Percentiles rank a stretch among this genome's conserved stretches.
Evolutionary conservation across 2,113 vertebrate species (phyloP).

Genomic region (Cricetomys ansorgei): DNA sequence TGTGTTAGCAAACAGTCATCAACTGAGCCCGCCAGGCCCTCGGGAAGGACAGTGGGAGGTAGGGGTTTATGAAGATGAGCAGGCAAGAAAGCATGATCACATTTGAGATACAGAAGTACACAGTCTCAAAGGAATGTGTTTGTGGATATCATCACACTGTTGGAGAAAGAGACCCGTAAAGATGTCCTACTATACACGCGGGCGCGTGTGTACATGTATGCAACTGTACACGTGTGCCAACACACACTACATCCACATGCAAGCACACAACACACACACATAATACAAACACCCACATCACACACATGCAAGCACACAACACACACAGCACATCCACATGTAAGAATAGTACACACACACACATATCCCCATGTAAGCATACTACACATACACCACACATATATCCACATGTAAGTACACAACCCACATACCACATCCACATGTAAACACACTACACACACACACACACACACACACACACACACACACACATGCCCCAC

Average conservation of each 20-base stretch:
- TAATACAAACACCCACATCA: too few species aligned
- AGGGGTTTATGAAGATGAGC: conserved; percentile 37
- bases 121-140: not conserved
- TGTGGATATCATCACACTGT: not conserved
- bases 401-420: too few species aligned
- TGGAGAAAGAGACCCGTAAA: not conserved
- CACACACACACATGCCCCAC: not conserved
- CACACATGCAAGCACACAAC: too few species aligned
- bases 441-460: too few species aligned
- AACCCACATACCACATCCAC: not conserved
- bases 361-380: too few species aligned
- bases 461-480: not conserved
- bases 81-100: not conserved
- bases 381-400: too few species aligned
- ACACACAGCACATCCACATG: too few species aligned
- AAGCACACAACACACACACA: too few species aligned
- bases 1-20: conserved; percentile 88
- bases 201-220: too few species aligned
- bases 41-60: not conserved
- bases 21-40: conserved; percentile 46
- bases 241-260: too few species aligned
- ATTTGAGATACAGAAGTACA: not conserved
- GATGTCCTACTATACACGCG: not conserved
- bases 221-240: too few species aligned
- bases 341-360: too few species aligned